These are phyloP conservation scores for human (Homo sapiens) DNA, from an alignment of 2,113 vertebrate genomes.

Conservation along the genomic window GRCh38 chr3:139095501-139096000, in stretches of 20 bases:
- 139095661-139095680: not conserved
- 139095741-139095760: not conserved
- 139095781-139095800: not conserved
- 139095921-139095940: not conserved
- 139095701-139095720: not conserved
- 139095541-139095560: not conserved
- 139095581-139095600: not conserved
- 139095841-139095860: not conserved
- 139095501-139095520: not conserved
- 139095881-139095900: not conserved
- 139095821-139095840: not conserved
- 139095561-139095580: not conserved
- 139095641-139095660: not conserved
- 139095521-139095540: not conserved
- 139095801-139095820: not conserved
- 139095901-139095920: not conserved
- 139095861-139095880: not conserved
- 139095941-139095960: not conserved
- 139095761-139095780: not conserved
- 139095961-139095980: not conserved
- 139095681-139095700: not conserved
- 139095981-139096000: not conserved
- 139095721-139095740: not conserved
- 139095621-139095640: not conserved
- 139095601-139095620: not conserved